Percentiles rank a stretch among this genome's conserved stretches.
phyloP scores from a whole-genome alignment of 2,113 vertebrate species.

The Chaenogobius annularis region DNA sequence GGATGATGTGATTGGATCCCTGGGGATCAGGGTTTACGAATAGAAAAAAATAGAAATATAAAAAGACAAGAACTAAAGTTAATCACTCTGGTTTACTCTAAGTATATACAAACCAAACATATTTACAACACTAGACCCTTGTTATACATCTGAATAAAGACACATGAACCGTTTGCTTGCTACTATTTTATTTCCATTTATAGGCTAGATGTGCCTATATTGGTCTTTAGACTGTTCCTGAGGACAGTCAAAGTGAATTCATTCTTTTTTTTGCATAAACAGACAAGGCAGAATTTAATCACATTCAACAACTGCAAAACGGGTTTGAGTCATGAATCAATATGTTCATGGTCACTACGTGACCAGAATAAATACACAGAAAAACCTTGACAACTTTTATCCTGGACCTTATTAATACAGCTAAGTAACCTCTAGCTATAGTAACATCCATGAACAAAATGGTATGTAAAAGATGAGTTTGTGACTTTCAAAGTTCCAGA shows the following conservation, averaged over 20 bases:
- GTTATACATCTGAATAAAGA: too few relatives aligned
- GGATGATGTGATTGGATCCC: too few relatives aligned
- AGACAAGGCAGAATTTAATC: slow-evolving; percentile 58
- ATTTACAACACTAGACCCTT: too few relatives aligned
- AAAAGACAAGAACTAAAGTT: too few relatives aligned
- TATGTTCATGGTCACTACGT: slow-evolving; percentile 57
- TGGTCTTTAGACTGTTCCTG: slow-evolving; percentile 46
- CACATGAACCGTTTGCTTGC: slow-evolving; percentile 27
- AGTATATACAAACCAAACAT: too few relatives aligned
- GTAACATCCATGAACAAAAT: slow-evolving; percentile 73
- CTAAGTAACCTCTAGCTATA: slow-evolving; percentile 52
- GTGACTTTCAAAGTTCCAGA: slow-evolving; percentile 69
- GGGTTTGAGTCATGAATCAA: slow-evolving; percentile 46
- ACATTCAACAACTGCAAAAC: slow-evolving; percentile 51
- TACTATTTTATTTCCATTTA: slow-evolving; percentile 56
- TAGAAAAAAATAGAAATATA: too few relatives aligned
- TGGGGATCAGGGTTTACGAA: too few relatives aligned
- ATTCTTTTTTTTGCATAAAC: slow-evolving; percentile 70
- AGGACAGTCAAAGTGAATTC: slow-evolving; percentile 65
- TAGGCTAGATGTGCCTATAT: slow-evolving; percentile 38
- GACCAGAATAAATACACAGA: slow-evolving; percentile 66
- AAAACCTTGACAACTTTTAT: slow-evolving; percentile 67
- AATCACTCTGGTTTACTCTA: too few relatives aligned
- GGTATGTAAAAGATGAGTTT: slow-evolving; percentile 60
- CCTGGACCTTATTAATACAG: slow-evolving; percentile 65